A percentile compares a stretch with the other conserved stretches of the same genome.
phyloP scores from a whole-genome alignment of 2,888 invertebrate genomes.

The Tetragnatha montana region DNA sequence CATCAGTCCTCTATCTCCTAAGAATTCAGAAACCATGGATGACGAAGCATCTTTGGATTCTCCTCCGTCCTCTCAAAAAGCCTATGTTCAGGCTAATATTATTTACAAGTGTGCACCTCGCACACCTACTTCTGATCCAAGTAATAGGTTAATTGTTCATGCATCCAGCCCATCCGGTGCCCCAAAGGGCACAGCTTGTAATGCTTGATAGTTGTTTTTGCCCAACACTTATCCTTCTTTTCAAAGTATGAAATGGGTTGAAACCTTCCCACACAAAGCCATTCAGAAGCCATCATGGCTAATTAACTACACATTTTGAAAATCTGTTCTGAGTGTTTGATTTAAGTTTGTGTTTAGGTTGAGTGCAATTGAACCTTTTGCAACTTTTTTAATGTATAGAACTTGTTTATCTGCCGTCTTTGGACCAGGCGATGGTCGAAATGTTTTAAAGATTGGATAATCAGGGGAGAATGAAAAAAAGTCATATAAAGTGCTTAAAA shows the following conservation, averaged over 20 bases:
- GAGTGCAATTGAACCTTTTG: neutral
- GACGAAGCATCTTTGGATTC: slow-evolving; percentile 56
- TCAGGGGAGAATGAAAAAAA: no score
- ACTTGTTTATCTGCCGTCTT: no score
- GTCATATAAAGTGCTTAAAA: no score
- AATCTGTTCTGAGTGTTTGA: neutral
- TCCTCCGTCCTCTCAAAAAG: slow-evolving; percentile 53
- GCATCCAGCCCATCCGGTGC: slow-evolving; percentile 8
- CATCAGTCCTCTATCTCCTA: slow-evolving; percentile 59
- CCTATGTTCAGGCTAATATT: slow-evolving; percentile 56
- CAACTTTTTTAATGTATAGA: no score
- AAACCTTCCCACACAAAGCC: no score
- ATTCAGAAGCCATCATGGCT: no score
- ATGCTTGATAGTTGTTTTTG: slow-evolving; percentile 28
- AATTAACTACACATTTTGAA: neutral
- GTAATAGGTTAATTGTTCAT: slow-evolving; percentile 8
- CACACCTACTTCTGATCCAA: slow-evolving; percentile 36
- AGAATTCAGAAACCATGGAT: slow-evolving; percentile 64
- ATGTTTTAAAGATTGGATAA: no score
- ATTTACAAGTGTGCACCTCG: slow-evolving; percentile 48
- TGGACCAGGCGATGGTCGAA: no score
- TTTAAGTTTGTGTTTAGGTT: no score
- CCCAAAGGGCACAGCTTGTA: slow-evolving; percentile 47
- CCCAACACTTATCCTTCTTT: neutral
- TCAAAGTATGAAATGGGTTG: neutral